Evolutionary conservation across 2,797 vertebrate species (phyloP).

Genomic region (Loriculus beryllinus): DNA sequence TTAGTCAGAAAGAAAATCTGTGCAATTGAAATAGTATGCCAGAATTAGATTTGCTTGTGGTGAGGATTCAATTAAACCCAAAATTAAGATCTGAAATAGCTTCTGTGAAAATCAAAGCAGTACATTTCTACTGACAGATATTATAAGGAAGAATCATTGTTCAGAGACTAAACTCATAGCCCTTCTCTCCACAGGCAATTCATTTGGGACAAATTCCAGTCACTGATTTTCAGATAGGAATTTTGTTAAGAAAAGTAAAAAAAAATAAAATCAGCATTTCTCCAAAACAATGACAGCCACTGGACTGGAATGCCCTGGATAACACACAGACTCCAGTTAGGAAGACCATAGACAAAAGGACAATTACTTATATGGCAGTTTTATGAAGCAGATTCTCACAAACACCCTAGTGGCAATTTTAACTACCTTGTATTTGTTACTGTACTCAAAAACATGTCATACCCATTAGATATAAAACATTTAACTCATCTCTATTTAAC

Average conservation of each 20-base stretch:
- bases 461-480: neutral
- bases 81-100: conserved; percentile 53
- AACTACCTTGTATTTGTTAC: neutral
- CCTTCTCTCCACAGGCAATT: neutral
- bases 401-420: neutral
- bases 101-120: conserved; percentile 30
- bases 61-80: conserved; percentile 36
- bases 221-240: neutral
- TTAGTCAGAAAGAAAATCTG: conserved; percentile 43
- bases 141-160: neutral
- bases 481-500: neutral
- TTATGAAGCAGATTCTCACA: neutral
- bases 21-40: conserved; percentile 29
- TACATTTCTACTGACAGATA: conserved; percentile 7
- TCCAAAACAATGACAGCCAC: neutral
- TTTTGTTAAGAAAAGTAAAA: neutral
- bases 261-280: neutral
- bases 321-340: neutral
- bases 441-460: neutral
- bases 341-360: neutral
- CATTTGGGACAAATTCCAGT: conserved; percentile 20
- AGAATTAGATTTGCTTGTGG: conserved; percentile 39
- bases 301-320: neutral
- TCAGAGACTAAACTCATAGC: neutral
- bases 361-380: neutral